These are phyloP conservation scores for Clytia hemisphaerica DNA, from an alignment of 30 jellyfish, hydroid and myxozoan genomes.

Conservation along the genomic window DNA sequence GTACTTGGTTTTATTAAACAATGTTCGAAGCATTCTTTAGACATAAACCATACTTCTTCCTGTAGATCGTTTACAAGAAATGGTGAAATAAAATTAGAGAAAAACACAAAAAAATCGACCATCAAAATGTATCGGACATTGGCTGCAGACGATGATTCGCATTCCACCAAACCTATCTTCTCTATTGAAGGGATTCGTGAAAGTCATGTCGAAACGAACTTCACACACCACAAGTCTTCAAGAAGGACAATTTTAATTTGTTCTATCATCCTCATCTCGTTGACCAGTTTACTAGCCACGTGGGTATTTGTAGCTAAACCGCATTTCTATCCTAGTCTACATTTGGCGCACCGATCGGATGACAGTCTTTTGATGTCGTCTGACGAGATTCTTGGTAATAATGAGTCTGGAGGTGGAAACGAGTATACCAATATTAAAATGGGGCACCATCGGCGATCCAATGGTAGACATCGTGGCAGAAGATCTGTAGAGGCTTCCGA, in stretches of 20 bases:
- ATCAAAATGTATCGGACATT: slow-evolving; percentile 39
- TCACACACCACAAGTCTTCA: slow-evolving; percentile 40
- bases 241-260: slow-evolving; percentile 56
- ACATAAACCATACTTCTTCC: too few relatives aligned
- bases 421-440: slow-evolving; percentile 11
- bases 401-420: slow-evolving; percentile 29
- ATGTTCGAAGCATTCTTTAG: too few relatives aligned
- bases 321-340: slow-evolving; percentile 56
- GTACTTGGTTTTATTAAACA: too few relatives aligned
- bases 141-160: slow-evolving; percentile 13
- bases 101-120: too few relatives aligned
- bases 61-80: too few relatives aligned
- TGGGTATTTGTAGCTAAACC: slow-evolving; percentile 92
- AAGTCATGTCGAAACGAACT: background rate
- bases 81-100: too few relatives aligned
- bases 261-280: slow-evolving; percentile 52
- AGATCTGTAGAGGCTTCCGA: slow-evolving; percentile 4
- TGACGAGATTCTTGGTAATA: slow-evolving; percentile 1
- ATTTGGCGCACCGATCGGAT: slow-evolving; percentile 2
- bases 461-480: background rate
- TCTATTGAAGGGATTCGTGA: slow-evolving; percentile 16
- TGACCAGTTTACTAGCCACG: slow-evolving; percentile 64
- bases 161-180: slow-evolving; percentile 5
- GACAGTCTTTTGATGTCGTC: slow-evolving; percentile 41
- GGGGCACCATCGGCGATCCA: background rate